phyloP scores from a whole-genome alignment of 30 jellyfish, hydroid and myxozoan species.

The Cassiopea xamachana region DNA sequence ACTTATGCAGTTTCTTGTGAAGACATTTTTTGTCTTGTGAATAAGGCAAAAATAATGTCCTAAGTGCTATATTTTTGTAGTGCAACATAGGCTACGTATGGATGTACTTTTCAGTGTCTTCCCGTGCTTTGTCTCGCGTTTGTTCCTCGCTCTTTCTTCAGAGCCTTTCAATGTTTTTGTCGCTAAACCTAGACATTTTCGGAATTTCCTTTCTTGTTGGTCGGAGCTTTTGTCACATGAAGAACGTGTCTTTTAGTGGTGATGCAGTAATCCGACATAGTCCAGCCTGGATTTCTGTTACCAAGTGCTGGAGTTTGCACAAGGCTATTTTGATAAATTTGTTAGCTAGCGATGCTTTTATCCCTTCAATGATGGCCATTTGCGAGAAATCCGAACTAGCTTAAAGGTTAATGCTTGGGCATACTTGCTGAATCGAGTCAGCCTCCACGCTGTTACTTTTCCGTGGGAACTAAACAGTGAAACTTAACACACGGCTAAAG shows the following conservation, averaged over 20 bases:
- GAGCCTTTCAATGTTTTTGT: not conserved
- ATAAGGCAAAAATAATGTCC: too few relatives aligned
- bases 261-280: not conserved
- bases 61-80: too few relatives aligned
- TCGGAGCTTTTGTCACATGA: constrained; percentile 2
- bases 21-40: too few relatives aligned
- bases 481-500: not conserved
- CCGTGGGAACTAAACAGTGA: constrained; percentile 39
- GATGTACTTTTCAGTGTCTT: too few relatives aligned
- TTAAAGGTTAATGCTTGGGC: constrained; percentile 45
- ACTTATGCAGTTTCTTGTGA: too few relatives aligned
- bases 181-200: not conserved
- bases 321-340: constrained; percentile 5
- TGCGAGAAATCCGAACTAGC: constrained; percentile 4
- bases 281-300: not conserved
- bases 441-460: constrained; percentile 30
- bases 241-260: constrained; percentile 1
- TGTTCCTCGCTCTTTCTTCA: not conserved
- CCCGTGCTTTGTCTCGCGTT: not conserved
- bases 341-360: not conserved
- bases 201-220: not conserved
- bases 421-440: constrained; percentile 2
- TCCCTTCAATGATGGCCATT: not conserved
- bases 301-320: constrained; percentile 14
- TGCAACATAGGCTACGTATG: too few relatives aligned